Percentiles rank a stretch among this genome's conserved stretches.
Conservation (phyloP, 2,888 invertebrate species). For the Teleiodes luculella region DNA sequence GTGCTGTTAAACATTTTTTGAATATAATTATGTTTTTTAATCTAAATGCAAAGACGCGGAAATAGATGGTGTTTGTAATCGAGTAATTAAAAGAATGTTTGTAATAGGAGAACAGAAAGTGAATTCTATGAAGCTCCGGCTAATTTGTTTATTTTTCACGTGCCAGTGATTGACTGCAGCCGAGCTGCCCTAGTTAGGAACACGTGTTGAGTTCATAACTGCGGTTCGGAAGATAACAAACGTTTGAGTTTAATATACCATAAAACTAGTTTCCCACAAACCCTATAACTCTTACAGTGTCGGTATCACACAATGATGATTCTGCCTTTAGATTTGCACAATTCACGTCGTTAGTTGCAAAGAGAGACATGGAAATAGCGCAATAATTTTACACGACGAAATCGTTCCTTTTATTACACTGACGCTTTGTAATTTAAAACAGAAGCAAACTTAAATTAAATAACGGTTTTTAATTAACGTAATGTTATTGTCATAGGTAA, state of each 20-base stretch:
- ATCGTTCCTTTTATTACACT: not conserved
- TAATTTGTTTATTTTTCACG: constrained; percentile 56
- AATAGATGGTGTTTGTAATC: not conserved
- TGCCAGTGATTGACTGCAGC: constrained; percentile 57
- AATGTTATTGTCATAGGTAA: no score
- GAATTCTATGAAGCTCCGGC: constrained; percentile 19
- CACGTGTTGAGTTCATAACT: constrained; percentile 47
- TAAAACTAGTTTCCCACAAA: constrained; percentile 1
- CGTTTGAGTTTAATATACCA: constrained; percentile 6
- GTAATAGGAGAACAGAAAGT: constrained; percentile 3
- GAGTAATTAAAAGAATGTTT: not conserved
- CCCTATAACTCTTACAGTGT: not conserved
- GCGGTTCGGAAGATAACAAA: constrained; percentile 15
- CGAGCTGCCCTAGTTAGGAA: constrained; percentile 53
- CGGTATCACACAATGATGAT: not conserved
- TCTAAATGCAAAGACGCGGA: not conserved
- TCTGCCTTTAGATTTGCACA: not conserved
- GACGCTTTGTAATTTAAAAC: not conserved
- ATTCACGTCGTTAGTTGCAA: no score
- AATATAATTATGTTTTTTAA: not conserved
- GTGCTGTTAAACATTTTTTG: no score
- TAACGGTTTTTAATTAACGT: not conserved
- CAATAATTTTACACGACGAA: no score
- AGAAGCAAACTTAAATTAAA: no score
- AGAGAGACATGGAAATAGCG: no score